These are phyloP conservation scores for Andrena flavipes DNA, from an alignment of 2,888 invertebrate species.

Conservation along the genomic window DNA sequence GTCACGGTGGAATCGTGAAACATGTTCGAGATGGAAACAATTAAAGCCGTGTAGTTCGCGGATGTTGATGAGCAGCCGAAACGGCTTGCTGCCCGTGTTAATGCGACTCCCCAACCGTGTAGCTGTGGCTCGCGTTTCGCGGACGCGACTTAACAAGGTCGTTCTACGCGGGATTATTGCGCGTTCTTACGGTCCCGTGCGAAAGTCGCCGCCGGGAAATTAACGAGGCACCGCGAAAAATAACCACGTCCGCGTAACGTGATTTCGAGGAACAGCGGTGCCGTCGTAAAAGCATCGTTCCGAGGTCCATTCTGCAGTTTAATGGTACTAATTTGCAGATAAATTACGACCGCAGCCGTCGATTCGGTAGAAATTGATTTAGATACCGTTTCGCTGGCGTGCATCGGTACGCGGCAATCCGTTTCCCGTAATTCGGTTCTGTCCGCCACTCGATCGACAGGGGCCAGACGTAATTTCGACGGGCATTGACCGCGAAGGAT, in stretches of 20 bases:
- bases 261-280: neutral
- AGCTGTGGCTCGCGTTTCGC: conserved; percentile 17
- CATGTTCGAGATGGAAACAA: conserved; percentile 55
- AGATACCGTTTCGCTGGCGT: neutral
- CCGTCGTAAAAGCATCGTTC: neutral
- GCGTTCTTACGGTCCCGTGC: neutral
- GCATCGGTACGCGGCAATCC: neutral
- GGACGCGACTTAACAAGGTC: conserved; percentile 51
- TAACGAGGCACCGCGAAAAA: neutral
- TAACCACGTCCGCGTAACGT: neutral
- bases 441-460: neutral
- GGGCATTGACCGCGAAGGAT: conserved; percentile 6
- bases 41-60: conserved; percentile 60
- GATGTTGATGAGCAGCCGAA: conserved; percentile 61
- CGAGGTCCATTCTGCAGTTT: neutral
- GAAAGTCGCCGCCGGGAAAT: conserved; percentile 3
- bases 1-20: conserved; percentile 56
- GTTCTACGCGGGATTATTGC: conserved; percentile 35
- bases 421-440: neutral
- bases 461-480: conserved; percentile 6
- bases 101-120: conserved; percentile 33
- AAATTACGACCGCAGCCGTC: neutral
- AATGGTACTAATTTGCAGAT: neutral
- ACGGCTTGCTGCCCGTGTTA: conserved; percentile 64
- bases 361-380: conserved; percentile 7